Evolutionary conservation across 1,140 invertebrate species (phyloP).

Genomic region (Heliconius congener): DNA sequence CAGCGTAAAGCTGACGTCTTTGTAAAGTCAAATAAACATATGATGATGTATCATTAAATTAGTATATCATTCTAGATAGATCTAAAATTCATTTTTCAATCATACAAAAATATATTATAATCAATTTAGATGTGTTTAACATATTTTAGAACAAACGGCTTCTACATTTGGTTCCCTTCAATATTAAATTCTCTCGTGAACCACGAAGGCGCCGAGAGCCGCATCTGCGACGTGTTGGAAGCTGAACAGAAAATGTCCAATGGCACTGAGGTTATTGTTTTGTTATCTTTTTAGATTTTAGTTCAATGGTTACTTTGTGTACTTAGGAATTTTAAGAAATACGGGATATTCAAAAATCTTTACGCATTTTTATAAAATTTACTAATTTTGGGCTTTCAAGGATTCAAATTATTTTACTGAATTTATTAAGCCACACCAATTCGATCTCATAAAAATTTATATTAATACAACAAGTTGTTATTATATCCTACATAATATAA

Average conservation of each 20-base stretch:
- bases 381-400: too few relatives aligned
- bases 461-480: too few relatives aligned
- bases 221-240: constrained; percentile 63
- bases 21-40: too few relatives aligned
- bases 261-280: background rate
- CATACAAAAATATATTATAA: background rate
- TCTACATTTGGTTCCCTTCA: constrained; percentile 81
- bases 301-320: background rate
- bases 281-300: background rate
- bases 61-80: too few relatives aligned
- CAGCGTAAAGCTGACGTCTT: background rate
- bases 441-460: too few relatives aligned
- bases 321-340: background rate
- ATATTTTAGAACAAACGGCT: constrained; percentile 75
- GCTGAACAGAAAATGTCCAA: background rate
- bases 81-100: background rate
- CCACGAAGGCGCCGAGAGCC: constrained; percentile 56
- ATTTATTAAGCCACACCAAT: too few relatives aligned
- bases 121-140: background rate
- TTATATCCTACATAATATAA: too few relatives aligned
- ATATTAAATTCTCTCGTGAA: constrained; percentile 77
- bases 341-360: too few relatives aligned
- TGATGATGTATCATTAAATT: too few relatives aligned
- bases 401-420: background rate
- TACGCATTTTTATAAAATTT: too few relatives aligned